These are phyloP conservation scores for Rhagoletis zephyria DNA, from an alignment of 1,140 invertebrate species.

Conservation along the genomic window DNA sequence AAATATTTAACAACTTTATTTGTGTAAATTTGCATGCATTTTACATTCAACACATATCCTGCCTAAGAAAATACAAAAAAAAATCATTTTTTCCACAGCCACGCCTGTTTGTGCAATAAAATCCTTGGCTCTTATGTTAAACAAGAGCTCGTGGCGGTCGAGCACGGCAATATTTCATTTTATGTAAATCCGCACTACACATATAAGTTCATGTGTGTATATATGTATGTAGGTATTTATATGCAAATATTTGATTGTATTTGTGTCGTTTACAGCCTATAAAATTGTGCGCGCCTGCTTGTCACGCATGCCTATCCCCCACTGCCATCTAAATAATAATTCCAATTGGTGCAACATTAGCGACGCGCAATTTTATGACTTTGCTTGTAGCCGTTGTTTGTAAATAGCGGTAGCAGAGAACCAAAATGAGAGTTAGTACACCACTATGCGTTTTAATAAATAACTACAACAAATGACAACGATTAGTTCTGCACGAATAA, in stretches of 20 bases:
- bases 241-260: background rate
- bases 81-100: background rate
- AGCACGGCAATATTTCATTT: conserved; percentile 21
- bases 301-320: background rate
- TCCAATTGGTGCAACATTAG: conserved; percentile 33
- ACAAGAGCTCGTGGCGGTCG: background rate
- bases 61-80: background rate
- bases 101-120: conserved; percentile 26
- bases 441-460: conserved; percentile 16
- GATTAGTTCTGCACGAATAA: conserved; percentile 49
- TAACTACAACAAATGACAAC: conserved; percentile 50
- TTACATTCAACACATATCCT: background rate
- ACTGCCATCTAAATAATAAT: background rate
- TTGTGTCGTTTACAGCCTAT: conserved; percentile 4
- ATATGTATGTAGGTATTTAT: background rate
- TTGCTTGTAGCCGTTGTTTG: background rate
- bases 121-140: background rate
- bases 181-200: background rate
- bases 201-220: background rate
- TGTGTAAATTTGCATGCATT: conserved; percentile 32
- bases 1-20: conserved; percentile 41
- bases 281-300: background rate
- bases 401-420: background rate
- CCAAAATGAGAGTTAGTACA: background rate
- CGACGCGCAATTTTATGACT: conserved; percentile 26